A percentile compares a stretch with the other conserved stretches of the same genome.
Evolutionary conservation across 2,113 vertebrate species (phyloP).

Genomic region (Neopipo cinnamomea): DNA sequence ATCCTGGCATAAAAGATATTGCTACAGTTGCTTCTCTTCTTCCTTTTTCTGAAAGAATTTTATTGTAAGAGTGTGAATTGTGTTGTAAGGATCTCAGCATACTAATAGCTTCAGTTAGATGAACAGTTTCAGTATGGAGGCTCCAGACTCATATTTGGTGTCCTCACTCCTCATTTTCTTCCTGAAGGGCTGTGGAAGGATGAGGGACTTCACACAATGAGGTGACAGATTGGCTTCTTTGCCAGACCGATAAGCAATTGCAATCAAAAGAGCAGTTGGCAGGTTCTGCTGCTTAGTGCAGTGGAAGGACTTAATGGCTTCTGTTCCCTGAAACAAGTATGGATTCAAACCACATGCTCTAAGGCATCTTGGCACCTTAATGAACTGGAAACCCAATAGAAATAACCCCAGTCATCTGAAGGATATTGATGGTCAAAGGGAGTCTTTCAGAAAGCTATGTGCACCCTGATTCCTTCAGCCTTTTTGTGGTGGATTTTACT

Average conservation of each 20-base stretch:
- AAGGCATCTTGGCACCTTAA: neutral
- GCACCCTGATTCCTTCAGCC: neutral
- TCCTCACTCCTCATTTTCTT: neutral
- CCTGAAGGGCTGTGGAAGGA: neutral
- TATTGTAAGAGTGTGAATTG: neutral
- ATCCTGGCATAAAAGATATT: neutral
- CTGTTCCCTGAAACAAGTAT: neutral
- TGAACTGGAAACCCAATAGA: neutral
- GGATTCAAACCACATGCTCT: neutral
- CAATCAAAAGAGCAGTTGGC: neutral
- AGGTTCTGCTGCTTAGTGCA: neutral
- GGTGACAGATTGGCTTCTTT: neutral
- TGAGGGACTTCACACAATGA: neutral
- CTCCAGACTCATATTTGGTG: neutral
- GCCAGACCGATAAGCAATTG: neutral
- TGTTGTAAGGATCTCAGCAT: neutral
- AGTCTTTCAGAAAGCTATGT: neutral
- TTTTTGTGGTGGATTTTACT: neutral
- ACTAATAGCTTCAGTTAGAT: neutral
- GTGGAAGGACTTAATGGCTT: neutral
- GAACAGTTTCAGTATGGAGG: neutral
- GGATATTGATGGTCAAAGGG: neutral
- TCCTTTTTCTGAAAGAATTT: neutral
- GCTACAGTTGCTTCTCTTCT: neutral
- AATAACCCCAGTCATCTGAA: neutral